Evolutionary conservation across 2,113 vertebrate species (phyloP), one percentile per base, ranked within the genome.

Genomic region (Microcebus murinus): DNA sequence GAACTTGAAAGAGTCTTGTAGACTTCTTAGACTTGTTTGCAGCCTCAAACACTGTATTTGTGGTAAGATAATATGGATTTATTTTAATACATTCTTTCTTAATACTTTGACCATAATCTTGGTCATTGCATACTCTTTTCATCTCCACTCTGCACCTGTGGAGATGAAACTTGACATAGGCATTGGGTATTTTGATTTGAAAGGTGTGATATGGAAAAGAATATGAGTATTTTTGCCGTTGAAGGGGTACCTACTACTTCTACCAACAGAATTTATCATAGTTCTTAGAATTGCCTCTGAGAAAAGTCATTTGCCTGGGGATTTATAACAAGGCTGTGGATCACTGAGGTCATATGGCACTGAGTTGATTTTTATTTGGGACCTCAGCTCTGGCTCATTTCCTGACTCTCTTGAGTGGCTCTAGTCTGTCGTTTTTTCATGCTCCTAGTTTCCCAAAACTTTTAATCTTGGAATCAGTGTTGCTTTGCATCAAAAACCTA

Each of bases 401-500:
- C 76, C 80, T 63, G 42, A 59, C 65, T 96, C 82, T 94, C 86
- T 90, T 90, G 70, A 94, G 92, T 93, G 70, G 23, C 27, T 90
- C 52, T 87, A 67, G 36, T 87, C 94, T 93, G 68, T 90, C 31
- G 0, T 52, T 74, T 87, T 92, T 93, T 89, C 80, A 94, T 68
- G 84, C 87, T 96, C 13, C 76, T 93, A 23, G 27, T 93, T 96
- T 95, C 90, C 84, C 67, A 31, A 93, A 93, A 96, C 93, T 87
- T 84, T 87, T 97, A 96, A 85, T 90, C 59, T 57, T 85, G 79
- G 87, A 96, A 82, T 95, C 91, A 81, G 1, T 93, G 93, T 81
- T 95, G 95, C 80, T 96, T 94, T 96, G 91, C 93, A 61, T 93
- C 94, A 92, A 96, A 97, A 97, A 96, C 91, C 59, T 97, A 96